Evolutionary conservation across 23 tunicate species (phyloP).

Genomic region (Clavelina lepadiformis): DNA sequence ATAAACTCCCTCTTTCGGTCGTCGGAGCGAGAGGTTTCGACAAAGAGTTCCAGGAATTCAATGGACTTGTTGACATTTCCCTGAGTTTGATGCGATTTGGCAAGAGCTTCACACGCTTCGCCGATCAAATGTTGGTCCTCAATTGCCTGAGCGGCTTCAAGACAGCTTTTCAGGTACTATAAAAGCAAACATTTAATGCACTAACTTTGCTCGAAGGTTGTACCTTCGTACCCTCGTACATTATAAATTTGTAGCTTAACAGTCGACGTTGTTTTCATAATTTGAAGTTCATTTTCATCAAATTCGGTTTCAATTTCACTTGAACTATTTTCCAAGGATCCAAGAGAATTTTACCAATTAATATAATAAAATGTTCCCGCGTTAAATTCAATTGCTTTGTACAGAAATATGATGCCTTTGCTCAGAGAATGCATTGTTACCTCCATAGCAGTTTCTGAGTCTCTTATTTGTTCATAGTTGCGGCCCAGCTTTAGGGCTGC

Average conservation of each 20-base stretch:
- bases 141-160: conserved; percentile 51
- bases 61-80: conserved; percentile 62
- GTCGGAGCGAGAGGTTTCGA: conserved; percentile 54
- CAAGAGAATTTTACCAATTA: too few relatives aligned
- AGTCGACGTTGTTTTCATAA: too few relatives aligned
- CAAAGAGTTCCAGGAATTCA: conserved; percentile 71
- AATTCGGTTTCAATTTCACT: too few relatives aligned
- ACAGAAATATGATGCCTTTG: neutral
- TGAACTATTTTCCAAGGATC: too few relatives aligned
- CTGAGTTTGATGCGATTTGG: conserved; percentile 76
- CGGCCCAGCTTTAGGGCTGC: conserved; percentile 63
- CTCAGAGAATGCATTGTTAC: conserved; percentile 7
- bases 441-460: conserved; percentile 85
- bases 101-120: conserved; percentile 61
- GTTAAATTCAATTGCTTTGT: too few relatives aligned
- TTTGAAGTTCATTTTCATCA: too few relatives aligned
- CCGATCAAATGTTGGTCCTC: conserved; percentile 55
- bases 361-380: too few relatives aligned
- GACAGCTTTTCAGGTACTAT: conserved; percentile 50
- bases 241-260: too few relatives aligned
- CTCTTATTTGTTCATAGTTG: conserved; percentile 56
- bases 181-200: too few relatives aligned
- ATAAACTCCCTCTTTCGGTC: conserved; percentile 45
- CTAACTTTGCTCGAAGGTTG: too few relatives aligned
- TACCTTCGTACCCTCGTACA: too few relatives aligned